Evolutionary conservation across 2,797 vertebrate genomes (phyloP), one percentile per base, ranked within the genome.

Genomic region (Premnoplex brunnescens): DNA sequence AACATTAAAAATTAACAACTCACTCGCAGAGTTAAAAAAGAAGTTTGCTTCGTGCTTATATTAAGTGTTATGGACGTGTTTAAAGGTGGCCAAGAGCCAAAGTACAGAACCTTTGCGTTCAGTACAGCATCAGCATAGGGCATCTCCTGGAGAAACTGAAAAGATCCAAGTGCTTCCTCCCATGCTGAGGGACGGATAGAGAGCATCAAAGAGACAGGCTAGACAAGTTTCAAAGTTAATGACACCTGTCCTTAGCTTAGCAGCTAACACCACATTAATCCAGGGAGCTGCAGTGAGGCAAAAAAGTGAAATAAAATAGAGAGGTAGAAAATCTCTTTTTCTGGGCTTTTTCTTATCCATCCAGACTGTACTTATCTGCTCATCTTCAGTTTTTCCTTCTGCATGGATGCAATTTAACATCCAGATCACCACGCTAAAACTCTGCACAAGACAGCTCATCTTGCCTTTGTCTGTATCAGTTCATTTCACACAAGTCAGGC

Each of bases 191-290:
- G 81, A 88, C 39, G 56, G 87, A 78, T 4, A 79, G n/a, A 77
- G 30, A 91, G 51, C 30, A 14, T 19, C 64, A 56, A 63, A 64
- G 22, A 92, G 78, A 87, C 92, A 78, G 43, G 95, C 85, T 91
- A 41, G 79, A 90, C 76, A 76, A 77, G 93, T 94, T 92, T 88
- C 46, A 55, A 66, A 95, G 60, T 52, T 51, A 91, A 84, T 2
- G 2, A 37, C 88, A 86, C 48, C 85, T 78, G 46, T 48, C 34
- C 14, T 66, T 63, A 71, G 54, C 55, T 78, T n/a, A 30, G 48
- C 48, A 86, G 46, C 68, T 66, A 89, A 46, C 34, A 80, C 34
- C 54, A 78, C 20, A 30, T 67, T 71, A 89, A 78, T 68, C 51
- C 56, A 62, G 30, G 22, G 34, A 83, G 39, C 64, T 60, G 16